These are phyloP conservation scores for Cheirogaleus major DNA, from an alignment of 2,797 vertebrate genomes.

Conservation along the genomic window DNA sequence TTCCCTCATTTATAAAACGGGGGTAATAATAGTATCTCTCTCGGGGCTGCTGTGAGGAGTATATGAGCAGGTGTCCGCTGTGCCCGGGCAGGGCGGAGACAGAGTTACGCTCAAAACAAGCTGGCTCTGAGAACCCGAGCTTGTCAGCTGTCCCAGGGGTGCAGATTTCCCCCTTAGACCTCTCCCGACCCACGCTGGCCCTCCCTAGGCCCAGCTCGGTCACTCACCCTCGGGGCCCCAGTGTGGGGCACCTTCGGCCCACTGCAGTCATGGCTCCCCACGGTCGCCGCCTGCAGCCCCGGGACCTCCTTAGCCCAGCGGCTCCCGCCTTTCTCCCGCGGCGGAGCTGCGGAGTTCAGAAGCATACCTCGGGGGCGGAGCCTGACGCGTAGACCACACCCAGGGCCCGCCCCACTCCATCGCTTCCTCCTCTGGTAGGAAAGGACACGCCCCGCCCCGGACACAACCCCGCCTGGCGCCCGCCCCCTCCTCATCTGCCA, in stretches of 20 bases:
- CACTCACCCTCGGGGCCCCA: constrained; percentile 84
- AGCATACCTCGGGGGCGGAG: constrained; percentile 70
- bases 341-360: constrained; percentile 57
- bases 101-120: background rate
- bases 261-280: constrained; percentile 81
- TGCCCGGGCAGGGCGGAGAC: background rate
- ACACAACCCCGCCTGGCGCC: background rate
- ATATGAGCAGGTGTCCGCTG: background rate
- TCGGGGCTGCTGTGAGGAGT: background rate
- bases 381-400: constrained; percentile 15
- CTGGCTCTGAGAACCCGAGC: background rate
- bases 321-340: constrained; percentile 47
- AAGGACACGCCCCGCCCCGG: background rate
- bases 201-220: background rate
- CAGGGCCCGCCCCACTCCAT: background rate
- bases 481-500: background rate
- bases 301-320: background rate
- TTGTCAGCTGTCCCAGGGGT: background rate
- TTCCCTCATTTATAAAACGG: background rate
- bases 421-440: background rate
- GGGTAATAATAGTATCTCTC: background rate
- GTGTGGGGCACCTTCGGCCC: constrained; percentile 80
- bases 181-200: background rate
- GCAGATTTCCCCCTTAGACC: background rate
- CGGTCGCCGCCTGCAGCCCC: background rate